phyloP scores from a whole-genome alignment of 1,140 invertebrate species.

The Tetramorium simillimum region DNA sequence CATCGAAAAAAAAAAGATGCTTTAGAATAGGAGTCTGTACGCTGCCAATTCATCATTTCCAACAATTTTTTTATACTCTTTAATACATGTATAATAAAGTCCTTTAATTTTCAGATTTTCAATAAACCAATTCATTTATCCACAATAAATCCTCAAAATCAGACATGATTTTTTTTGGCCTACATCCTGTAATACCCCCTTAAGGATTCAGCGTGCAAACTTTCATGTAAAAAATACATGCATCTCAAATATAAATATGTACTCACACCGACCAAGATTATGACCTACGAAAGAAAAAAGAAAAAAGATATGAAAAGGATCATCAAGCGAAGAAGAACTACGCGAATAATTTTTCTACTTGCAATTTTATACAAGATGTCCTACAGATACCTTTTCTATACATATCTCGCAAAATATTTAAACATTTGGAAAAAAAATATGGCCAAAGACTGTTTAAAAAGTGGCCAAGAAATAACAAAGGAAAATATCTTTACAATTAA shows the following conservation, averaged over 20 bases:
- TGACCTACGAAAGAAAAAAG: conserved; percentile 80
- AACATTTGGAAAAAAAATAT: not conserved
- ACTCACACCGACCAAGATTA: conserved; percentile 82
- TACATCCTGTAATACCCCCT: too few species aligned
- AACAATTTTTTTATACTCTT: too few species aligned
- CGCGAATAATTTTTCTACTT: not conserved
- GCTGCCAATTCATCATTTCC: too few species aligned
- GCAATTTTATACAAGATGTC: not conserved
- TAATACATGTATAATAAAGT: too few species aligned
- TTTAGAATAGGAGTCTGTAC: too few species aligned
- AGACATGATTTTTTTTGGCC: too few species aligned
- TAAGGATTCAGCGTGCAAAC: conserved; percentile 39
- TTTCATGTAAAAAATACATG: conserved; percentile 12
- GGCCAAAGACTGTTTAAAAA: not conserved
- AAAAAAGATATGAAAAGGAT: conserved; percentile 64
- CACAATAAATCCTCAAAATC: too few species aligned
- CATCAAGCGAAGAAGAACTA: conserved; percentile 7
- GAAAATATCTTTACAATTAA: not conserved
- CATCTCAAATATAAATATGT: conserved; percentile 69
- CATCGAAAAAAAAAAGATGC: too few species aligned
- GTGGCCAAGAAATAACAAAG: not conserved
- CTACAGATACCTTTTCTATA: not conserved
- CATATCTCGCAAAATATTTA: not conserved
- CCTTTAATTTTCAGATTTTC: too few species aligned
- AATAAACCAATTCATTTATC: too few species aligned